Evolutionary conservation across 1,140 invertebrate genomes (phyloP).

Genomic region (Linepithema humile): DNA sequence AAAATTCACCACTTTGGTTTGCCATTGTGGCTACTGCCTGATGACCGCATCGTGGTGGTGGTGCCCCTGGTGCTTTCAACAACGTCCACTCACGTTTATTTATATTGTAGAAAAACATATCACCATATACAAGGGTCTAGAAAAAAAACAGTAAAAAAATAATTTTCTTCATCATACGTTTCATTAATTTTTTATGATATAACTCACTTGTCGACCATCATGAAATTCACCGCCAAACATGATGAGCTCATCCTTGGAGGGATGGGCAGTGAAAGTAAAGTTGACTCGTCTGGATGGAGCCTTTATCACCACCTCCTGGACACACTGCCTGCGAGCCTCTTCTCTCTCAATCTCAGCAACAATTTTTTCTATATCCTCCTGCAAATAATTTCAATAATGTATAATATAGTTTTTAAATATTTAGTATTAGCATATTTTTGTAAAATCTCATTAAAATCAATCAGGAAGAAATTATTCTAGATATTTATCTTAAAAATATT

Average conservation of each 20-base stretch:
- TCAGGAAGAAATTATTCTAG: no score
- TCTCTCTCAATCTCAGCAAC: conserved; percentile 92
- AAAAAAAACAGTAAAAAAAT: conserved; percentile 54
- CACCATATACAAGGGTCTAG: conserved; percentile 93
- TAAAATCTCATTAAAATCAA: not conserved
- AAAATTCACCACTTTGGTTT: conserved; percentile 89
- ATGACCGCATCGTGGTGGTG: conserved; percentile 94
- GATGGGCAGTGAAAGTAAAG: conserved; percentile 92
- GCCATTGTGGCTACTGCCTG: conserved; percentile 91
- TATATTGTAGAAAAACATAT: conserved; percentile 93
- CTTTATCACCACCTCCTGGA: conserved; percentile 89
- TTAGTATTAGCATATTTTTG: conserved; percentile 12
- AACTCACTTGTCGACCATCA: conserved; percentile 87
- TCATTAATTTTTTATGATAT: not conserved
- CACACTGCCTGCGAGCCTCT: conserved; percentile 88
- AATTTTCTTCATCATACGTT: not conserved
- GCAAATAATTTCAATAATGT: conserved; percentile 16
- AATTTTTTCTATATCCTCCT: conserved; percentile 95
- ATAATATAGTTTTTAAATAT: no score
- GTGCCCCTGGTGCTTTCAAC: conserved; percentile 91
- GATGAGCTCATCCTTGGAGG: conserved; percentile 94
- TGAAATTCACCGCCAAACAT: conserved; percentile 97
- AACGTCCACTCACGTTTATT: conserved; percentile 92
- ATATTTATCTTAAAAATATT: not conserved
- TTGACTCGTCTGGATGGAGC: conserved; percentile 91